phyloP scores from a whole-genome alignment of 1,140 invertebrate genomes.

The Conus ventricosus region DNA sequence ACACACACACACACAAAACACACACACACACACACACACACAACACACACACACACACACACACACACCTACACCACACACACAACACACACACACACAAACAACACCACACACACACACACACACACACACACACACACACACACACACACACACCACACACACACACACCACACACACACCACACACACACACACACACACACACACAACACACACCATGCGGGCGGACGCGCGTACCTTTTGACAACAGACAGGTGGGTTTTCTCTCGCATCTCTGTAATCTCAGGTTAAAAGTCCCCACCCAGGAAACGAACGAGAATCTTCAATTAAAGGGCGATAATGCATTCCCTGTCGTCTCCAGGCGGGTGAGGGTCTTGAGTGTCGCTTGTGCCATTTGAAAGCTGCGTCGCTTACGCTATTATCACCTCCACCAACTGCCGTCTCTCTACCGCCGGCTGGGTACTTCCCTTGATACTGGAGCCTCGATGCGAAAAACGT shows the following conservation, averaged over 20 bases:
- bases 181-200: no score
- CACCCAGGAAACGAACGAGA: neutral
- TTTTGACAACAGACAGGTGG: neutral
- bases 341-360: neutral
- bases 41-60: no score
- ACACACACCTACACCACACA: no score
- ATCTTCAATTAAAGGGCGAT: slow-evolving; percentile 1
- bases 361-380: neutral
- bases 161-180: no score
- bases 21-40: no score
- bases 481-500: neutral
- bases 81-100: no score
- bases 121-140: no score
- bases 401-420: neutral
- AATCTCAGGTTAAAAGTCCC: neutral
- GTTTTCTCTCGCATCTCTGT: neutral
- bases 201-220: no score
- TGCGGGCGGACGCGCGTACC: no score
- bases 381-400: neutral
- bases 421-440: neutral
- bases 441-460: neutral
- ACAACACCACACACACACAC: no score
- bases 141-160: no score
- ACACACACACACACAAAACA: no score
- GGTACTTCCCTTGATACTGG: neutral